phyloP scores from a whole-genome alignment of 2,797 vertebrate genomes.

The Anguilla pacifica region DNA sequence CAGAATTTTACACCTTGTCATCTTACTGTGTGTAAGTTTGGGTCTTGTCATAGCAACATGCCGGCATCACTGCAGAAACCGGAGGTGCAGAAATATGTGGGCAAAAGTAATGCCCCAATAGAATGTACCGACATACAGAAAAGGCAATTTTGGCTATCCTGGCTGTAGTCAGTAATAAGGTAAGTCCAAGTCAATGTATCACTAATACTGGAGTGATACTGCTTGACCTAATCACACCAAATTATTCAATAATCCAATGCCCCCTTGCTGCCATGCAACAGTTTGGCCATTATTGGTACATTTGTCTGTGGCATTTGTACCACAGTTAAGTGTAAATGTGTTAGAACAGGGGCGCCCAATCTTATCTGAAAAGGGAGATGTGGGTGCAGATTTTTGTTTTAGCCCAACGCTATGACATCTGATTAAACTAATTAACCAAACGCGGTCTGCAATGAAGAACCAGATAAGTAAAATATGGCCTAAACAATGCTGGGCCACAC shows the following conservation, averaged over 20 bases:
- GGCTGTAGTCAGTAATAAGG: not conserved
- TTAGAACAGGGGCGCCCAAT: too few species aligned
- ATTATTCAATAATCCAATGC: not conserved
- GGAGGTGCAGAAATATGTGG: not conserved
- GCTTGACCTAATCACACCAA: not conserved
- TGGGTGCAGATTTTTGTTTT: too few species aligned
- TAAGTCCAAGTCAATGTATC: not conserved
- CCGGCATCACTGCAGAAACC: not conserved
- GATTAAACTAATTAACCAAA: too few species aligned
- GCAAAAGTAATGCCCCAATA: not conserved
- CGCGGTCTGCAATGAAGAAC: too few species aligned
- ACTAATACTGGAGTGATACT: not conserved
- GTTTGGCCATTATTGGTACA: not conserved
- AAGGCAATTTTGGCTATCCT: not conserved
- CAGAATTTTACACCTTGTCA: not conserved
- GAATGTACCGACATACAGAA: not conserved
- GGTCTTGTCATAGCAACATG: not conserved
- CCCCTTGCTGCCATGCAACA: not conserved
- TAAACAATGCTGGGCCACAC: too few species aligned
- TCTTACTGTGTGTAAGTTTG: not conserved
- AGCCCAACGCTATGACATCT: too few species aligned
- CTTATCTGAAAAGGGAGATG: too few species aligned
- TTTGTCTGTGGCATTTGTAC: not conserved
- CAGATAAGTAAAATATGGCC: too few species aligned
- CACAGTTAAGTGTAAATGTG: too few species aligned